Evolutionary conservation across 30 jellyfish, hydroid and myxozoan genomes (phyloP), one percentile per base, ranked within the genome.

Genomic region (Aurelia sp.): DNA sequence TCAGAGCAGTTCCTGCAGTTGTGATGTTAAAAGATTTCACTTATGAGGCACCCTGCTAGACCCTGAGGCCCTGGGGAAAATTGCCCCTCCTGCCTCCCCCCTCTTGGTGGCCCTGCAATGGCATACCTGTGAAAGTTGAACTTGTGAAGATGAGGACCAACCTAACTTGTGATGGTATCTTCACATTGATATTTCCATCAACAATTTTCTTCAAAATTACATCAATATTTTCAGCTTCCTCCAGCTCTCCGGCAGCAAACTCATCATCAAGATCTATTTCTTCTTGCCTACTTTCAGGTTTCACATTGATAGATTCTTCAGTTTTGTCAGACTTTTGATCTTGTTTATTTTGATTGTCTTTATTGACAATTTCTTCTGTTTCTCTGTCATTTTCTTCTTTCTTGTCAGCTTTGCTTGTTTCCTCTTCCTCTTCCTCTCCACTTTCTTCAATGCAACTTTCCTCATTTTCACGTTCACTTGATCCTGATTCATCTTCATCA

Each of bases 101-200:
- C n/a, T n/a, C n/a, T 27, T 27, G 33, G 2, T 27, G 33, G 33
- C 33, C 33, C 50, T 2, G 11, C 7, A 0, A 37, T 3, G 9
- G 7, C 50, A 37, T 37, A 92, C 98, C 98, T 52, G 98, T 92
- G 74, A 92, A 92, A 20, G 98, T 92, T 23, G 98, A 92, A 59
- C 98, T 92, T 35, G 98, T 92, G 60, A 92, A 92, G 11, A 92
- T 92, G 57, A 96, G 55, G 63, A 92, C 98, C 62, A 86, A 52
- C 37, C 73, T 78, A 9, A 70, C 95, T 62, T 86, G 96, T 4
- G 98, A 86, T 20, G 98, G 98, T 7, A 92, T 64, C n/a, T 86
- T 90, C 17, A 86, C 68, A 62, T 86, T 81, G 40, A 86, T 60
- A 41, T 74, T 31, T 40, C 98, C 98, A 12, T 60, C 66, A 33